Base-by-base conservation (phyloP, 2,888 invertebrate species). In the Parnassius smintheus region DNA sequence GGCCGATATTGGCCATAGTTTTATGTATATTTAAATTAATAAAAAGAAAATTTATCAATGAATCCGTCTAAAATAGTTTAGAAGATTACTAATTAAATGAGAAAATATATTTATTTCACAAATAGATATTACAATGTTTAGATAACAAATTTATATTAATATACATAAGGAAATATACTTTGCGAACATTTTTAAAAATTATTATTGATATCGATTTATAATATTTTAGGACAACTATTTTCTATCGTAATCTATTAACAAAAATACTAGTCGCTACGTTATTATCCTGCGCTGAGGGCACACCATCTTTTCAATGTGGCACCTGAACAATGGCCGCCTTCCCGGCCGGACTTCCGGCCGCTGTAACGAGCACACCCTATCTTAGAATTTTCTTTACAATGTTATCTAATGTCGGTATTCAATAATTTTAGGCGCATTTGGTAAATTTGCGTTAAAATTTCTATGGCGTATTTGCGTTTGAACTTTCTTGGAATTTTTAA, bases 261-360 rank as follows among this genome's bases (percentile, higher is more conserved):
- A 61, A 58, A 71, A 73, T 70, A 72, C 70, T 18, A 64, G 48
- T 56, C 71, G 69, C 68, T 70, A 70, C 66, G 69, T 80, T 76
- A 85, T 88, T 86, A 86, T 84, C 79, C 79, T 74, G 76, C 70
- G 76, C 81, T 78, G 73, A 71, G 76, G 78, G 81, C 75, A 78
- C 85, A 82, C 86, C 86, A 86, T 86, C 86, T 88, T 86, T 87
- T 86, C 87, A 89, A 89, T 88, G 88, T 82, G 81, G 80, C 75
- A 72, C 70, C 77, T 76, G 87, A 85, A 89, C 88, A 90, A 90
- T 87, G 77, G 70, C 68, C 68, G 74, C 77, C 79, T 79, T 85
- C 85, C 83, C 81, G 78, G 70, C 74, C 82, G 88, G 86, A 87
- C 72, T 74, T 88, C 88, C 86, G 86, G 77, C 69, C 75, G 73